Base-by-base conservation (phyloP, 2,113 vertebrate species). In the Gymnarchus niloticus region DNA sequence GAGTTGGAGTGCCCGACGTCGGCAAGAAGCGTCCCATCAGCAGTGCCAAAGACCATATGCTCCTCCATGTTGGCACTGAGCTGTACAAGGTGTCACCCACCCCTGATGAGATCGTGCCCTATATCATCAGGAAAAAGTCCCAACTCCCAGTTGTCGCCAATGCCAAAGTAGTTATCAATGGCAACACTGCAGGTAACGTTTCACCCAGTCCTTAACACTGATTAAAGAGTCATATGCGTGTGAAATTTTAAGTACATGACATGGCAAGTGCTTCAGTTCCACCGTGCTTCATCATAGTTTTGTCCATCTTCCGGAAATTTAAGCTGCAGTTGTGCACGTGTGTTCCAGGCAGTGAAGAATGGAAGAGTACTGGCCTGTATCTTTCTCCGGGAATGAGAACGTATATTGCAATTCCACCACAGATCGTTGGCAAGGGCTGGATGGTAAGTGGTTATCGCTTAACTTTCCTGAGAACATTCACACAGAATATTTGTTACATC, bases 291-390 rank as follows among this genome's bases (percentile, higher is more conserved):
- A 28, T n/a, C 25, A 25, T 54, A 52, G 17, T 41, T 85, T 33
- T 10, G 44, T 21, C 17, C 19, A n/a, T 57, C 59, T n/a, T 81
- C 17, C 23, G 46, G 23, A n/a, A 56, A 28, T 46, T 21, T 46
- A n/a, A n/a, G 5, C 61, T n/a, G 28, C 76, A 28, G 23, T 56
- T 46, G 2, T 81, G 2, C 88, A 12, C 77, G 56, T 87, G 85
- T 90, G 51, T 91, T 76, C 81, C 83, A 95, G 94, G 21, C 73
- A 0, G 4, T 0, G 86, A 91, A 37, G 92, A 94, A 59, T 95
- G 94, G 95, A 86, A 95, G 88, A 96, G 95, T 85, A 95, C 94
- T 5, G 95, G 94, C 14, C 88, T 96, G n/a, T 96, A 93, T 84
- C 90, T 95, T 48, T 91, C 92, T 86, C 93, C 93, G 78, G 94